A percentile compares a stretch with the other conserved stretches of the same genome.
Conservation (phyloP, 2,113 vertebrate species). For the Choloepus hoffmanni region DNA sequence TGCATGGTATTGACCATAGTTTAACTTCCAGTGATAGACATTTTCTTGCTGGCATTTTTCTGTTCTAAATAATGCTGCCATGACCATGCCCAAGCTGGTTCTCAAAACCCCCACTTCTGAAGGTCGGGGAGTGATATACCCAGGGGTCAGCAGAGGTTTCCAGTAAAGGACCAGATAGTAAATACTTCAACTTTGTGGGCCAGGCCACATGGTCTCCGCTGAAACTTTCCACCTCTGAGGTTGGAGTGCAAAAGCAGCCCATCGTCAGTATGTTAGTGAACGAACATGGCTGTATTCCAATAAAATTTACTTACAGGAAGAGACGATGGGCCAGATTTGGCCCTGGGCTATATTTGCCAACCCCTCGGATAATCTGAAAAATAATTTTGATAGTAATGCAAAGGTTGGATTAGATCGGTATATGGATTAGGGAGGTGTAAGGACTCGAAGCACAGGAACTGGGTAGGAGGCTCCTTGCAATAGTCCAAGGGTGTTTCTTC, state of each 20-base stretch:
- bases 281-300: background rate
- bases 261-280: background rate
- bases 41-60: constrained; percentile 36
- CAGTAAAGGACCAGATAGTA: background rate
- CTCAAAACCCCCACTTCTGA: background rate
- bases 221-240: background rate
- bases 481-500: background rate
- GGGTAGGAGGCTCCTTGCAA: background rate
- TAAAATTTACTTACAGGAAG: background rate
- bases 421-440: background rate
- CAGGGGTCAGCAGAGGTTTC: background rate
- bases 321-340: background rate
- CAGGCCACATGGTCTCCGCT: background rate
- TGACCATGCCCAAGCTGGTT: background rate
- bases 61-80: background rate
- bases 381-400: background rate
- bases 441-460: background rate
- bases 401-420: background rate
- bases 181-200: background rate
- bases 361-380: background rate
- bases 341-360: background rate
- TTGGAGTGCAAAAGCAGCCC: background rate
- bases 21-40: background rate
- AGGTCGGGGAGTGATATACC: background rate
- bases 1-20: background rate